Evolutionary conservation across 2,797 vertebrate species (phyloP).

Genomic region (Lepus oiostolus): DNA sequence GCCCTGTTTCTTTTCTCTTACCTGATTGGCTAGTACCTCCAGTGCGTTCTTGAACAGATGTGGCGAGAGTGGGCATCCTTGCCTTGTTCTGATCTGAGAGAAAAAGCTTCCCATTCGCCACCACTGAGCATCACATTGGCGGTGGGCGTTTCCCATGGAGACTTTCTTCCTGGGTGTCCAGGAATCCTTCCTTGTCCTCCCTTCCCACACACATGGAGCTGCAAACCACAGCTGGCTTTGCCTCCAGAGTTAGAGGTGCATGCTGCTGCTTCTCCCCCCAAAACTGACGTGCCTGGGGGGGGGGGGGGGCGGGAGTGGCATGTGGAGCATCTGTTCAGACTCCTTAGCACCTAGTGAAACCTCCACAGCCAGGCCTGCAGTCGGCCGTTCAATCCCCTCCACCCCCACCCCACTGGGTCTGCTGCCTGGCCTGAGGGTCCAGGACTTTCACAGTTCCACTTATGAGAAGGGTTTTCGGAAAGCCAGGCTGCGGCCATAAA

Average conservation of each 20-base stretch:
- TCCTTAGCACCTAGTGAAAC: neutral
- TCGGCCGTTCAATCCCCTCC: neutral
- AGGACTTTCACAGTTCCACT: neutral
- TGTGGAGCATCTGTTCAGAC: neutral
- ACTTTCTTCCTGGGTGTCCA: neutral
- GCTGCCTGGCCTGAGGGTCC: neutral
- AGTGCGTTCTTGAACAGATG: neutral
- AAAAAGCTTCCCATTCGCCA: conserved; percentile 32
- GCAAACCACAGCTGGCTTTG: neutral
- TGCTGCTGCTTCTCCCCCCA: neutral
- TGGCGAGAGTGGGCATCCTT: neutral
- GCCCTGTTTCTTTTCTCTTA: neutral
- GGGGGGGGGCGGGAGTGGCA: neutral
- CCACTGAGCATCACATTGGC: neutral
- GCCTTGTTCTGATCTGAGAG: neutral
- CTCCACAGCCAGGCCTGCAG: neutral
- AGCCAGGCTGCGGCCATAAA: conserved; percentile 30
- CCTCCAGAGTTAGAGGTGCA: neutral
- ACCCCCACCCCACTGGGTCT: neutral
- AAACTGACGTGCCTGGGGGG: neutral
- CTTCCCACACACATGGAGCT: neutral
- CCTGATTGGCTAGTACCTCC: neutral
- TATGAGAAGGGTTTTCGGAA: conserved; percentile 6
- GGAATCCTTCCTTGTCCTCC: neutral
- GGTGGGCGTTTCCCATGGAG: neutral